Base-by-base conservation (phyloP, 1,140 invertebrate genomes). In the Archegozetes longisetosus region DNA sequence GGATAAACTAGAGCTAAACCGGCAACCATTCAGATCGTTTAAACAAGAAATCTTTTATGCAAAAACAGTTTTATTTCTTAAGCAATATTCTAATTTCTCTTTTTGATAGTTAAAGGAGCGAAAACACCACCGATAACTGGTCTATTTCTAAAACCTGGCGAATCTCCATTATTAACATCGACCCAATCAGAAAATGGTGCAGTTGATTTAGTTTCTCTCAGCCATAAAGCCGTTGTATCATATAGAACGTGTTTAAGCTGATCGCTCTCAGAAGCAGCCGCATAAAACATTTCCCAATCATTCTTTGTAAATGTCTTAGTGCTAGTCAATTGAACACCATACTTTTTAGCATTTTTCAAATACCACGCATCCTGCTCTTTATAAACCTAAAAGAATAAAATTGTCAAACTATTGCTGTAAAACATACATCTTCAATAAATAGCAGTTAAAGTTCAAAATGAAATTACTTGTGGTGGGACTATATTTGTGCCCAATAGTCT, bases 81-180 rank as follows among this genome's bases (percentile, higher is more conserved):
- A 84, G 68, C 89, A 85, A 66, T 90, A 82, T 14, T 84, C 79
- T 25, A 73, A 68, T 0, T 88, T 59, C 0, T 40, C n/a, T n/a
- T n/a, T 9, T 40, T 40, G 32, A 40, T 17, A 40, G 32, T 40
- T 17, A 40, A 40, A 6, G 32, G 32, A 9, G 32, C 32, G 17
- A 40, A 40, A 6, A 40, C 32, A 40, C 32, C 32, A 40, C 32
- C 32, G 17, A 40, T 40, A 17, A 40, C 32, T 40, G 32, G 32
- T 40, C 32, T 6, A 17, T 40, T 40, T 9, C 6, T 40, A 40
- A 40, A 40, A 40, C 17, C 6, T 40, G 17, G 6, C 32, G 32
- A 17, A 9, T 40, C 6, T 6, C 32, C 32, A 9, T 6, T 9
- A 40, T 40, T 40, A 17, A 6, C 17, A 17, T 40, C 32, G 17